A percentile compares a stretch with the other conserved stretches of the same genome.
Conservation (phyloP, 2,797 vertebrate genomes). For the Sebastiscus albofasciatus region DNA sequence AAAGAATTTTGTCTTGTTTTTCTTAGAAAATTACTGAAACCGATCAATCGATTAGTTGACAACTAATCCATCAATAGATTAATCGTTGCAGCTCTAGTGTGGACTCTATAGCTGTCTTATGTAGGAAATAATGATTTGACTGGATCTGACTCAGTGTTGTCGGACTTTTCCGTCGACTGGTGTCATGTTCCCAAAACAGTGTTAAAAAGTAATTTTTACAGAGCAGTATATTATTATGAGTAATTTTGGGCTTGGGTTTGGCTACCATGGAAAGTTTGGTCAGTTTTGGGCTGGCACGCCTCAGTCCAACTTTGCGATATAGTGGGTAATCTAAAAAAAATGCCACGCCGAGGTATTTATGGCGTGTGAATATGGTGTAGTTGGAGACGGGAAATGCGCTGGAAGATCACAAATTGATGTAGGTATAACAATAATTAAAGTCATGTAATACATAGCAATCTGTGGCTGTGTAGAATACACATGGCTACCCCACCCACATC, state of each 20-base stretch:
- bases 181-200: slow-evolving; percentile 10
- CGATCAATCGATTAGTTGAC: background rate
- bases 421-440: slow-evolving; percentile 9
- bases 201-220: slow-evolving; percentile 29
- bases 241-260: slow-evolving; percentile 34
- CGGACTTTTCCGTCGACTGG: background rate
- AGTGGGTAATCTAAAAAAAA: slow-evolving; percentile 4
- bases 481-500: slow-evolving; percentile 6
- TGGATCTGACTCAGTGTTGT: background rate
- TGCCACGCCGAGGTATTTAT: slow-evolving; percentile 3
- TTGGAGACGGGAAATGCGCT: background rate
- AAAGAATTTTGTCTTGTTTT: background rate
- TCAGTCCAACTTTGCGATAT: slow-evolving; percentile 7
- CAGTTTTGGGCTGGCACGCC: background rate
- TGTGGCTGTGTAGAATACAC: background rate
- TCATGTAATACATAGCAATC: background rate
- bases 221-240: slow-evolving; percentile 21
- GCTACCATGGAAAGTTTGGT: slow-evolving; percentile 15
- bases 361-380: background rate
- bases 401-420: slow-evolving; percentile 9
- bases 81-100: background rate
- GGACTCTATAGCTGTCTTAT: background rate
- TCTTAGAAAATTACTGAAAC: background rate
- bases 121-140: background rate
- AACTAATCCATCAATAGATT: background rate